Evolutionary conservation across 1,140 invertebrate genomes (phyloP), one percentile per base, ranked within the genome.

Genomic region (Leptinotarsa texana): DNA sequence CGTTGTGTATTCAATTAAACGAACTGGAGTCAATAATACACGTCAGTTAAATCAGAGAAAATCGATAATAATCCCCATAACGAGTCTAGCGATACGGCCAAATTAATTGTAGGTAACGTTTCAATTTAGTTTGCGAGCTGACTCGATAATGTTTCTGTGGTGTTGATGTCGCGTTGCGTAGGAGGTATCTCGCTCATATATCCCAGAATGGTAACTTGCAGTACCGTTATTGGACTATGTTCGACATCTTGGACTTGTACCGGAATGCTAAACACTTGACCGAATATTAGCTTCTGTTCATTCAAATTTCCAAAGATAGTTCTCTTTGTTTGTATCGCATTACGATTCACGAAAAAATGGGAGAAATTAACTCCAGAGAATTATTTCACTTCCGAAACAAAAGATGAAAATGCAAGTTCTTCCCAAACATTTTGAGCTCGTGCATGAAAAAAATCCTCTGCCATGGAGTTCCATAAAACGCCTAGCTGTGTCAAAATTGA

Each of bases 61-160:
- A 67, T 67, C 65, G 65, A 67, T 67, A 67, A 24, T 67, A 27
- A 67, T 67, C 24, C 42, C 65, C 65, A 67, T 67, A 67, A 67
- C 65, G 51, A 57, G 15, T 17, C 51, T 67, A 67, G 27, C 65
- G 51, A 57, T 57, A 57, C 51, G 51, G 51, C 51, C 42, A 67
- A 67, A 67, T 67, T 67, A 67, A 67, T 67, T 67, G 42, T 24
- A 33, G 27, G 18, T 13, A n/a, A 67, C 42, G 15, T 18, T 57
- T 57, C 65, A 67, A 67, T 67, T 42, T 3, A n/a, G 65, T 13
- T 42, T 24, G 24, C 27, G 65, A n/a, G 65, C 18, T 24, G 42
- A 42, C 42, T 67, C 65, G 22, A 18, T 67, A 67, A 67, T 67
- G 65, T 67, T 67, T 17, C 65, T 42, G 33, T 42, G 8, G 8